Evolutionary conservation across 2,888 invertebrate genomes (phyloP), one percentile per base, ranked within the genome.

Genomic region (Aspidiotus rigidus): DNA sequence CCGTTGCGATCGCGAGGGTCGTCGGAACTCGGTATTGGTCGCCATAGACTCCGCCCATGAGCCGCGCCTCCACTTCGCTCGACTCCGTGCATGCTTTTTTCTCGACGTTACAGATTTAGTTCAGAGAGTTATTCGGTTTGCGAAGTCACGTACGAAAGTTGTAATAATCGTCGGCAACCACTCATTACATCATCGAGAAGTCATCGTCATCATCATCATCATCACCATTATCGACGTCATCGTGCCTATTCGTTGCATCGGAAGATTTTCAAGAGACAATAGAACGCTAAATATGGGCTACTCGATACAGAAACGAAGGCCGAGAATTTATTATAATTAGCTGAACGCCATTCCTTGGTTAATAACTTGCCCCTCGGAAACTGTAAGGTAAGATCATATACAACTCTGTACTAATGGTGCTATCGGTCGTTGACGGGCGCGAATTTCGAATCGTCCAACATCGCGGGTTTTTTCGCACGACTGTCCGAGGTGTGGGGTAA

Each of bases 131-230:
- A 67, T 67, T 67, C 67, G 60, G 67, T 67, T 67, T 67, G 67
- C 67, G 42, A 67, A 60, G 67, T 67, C 67, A 67, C 67, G 67
- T 67, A 67, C 67, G 7, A 67, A 67, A 67, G 60, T 59, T 67
- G 67, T 67, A 67, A 67, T 67, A 67, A 67, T 67, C 67, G 67
- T 67, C 60, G 67, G 67, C 60, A 66, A 66, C 59, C 66, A 60
- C 67, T 59, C 60, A 60, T 67, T 67, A 67, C 67, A 67, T 67
- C 67, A 67, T 67, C 67, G n/a, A 60, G 59, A 44, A 49, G 60
- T 67, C 67, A 42, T 66, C 66, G 49, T 66, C 49, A 13, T 67
- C 67, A 67, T 67, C 16, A 67, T 67, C 67, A 67, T 53, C 57
- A 59, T 55, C 64, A 56, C 55, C 54, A 64, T 49, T 56, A 64